Base-by-base conservation (phyloP, 53 echinoderm and acorn worm genomes). In the Apostichopus leukothele region DNA sequence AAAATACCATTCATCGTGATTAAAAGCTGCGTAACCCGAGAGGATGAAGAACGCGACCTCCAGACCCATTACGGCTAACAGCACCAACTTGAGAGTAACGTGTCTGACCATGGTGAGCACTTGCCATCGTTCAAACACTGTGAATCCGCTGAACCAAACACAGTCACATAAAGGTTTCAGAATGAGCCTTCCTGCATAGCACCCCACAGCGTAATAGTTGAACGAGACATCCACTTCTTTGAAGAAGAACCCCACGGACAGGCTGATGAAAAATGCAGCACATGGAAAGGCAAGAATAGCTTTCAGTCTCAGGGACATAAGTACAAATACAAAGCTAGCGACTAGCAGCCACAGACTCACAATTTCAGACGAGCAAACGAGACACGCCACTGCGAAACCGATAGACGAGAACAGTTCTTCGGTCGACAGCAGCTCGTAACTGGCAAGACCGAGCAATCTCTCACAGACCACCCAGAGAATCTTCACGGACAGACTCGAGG, bases 1-100 rank as follows among this genome's bases (percentile, higher is more conserved):
- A 88, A 95, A 95, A 83, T 98, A 98, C 98, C 98, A 98, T 79
- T 98, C 98, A 52, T 94, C 94, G 75, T 98, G 94, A 78, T 86
- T 81, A 13, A 96, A 84, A 3, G 96, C 93, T 23, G 94, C 94
- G 67, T 92, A 88, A 1, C 96, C 94, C 11, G 98, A 93, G 10
- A 93, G 86, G 57, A 89, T 63, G 5, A 96, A 89, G 84, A 98
- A 98, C 5, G 89, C 60, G 3, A 94, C 88, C 90, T 98, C 94
- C 59, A 96, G 85, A 13, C 61, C 88, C 21, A 92, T 88, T 20
- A 94, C 89, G 53, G 92, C 52, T 73, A 98, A 75, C 5, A 98
- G 89, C 22, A 91, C 52, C 12, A 96, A 71, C 80, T 92, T 94
- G 13, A 91, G 91, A 59, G 90, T 60, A 4, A 87, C 86, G 50